Base-by-base conservation (phyloP, 1,140 invertebrate species). In the Drepana arcuata region DNA sequence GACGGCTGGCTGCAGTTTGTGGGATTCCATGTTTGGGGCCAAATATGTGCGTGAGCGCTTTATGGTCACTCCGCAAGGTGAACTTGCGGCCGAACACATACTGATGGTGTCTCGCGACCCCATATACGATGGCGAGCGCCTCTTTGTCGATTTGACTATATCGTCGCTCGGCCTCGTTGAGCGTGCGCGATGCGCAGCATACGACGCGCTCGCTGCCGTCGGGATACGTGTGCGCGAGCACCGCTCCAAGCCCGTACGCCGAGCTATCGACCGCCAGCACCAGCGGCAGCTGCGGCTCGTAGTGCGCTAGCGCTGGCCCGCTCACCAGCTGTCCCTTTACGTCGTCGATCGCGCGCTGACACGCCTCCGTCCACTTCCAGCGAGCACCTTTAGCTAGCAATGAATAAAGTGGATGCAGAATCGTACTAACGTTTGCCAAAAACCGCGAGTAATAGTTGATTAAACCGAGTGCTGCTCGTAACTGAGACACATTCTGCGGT, bases 121-220 rank as follows among this genome's bases (percentile, higher is more conserved):
- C 33, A 50, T 53, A 86, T 1, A 85, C 61, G 10, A 87, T 68
- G 3, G 71, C 75, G 5, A 86, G 40, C 0, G 71, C 79, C 42
- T 88, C 81, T 41, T 78, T 84, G 16, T 86, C 74, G 5, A 86
- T 75, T 42, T 86, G 77, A 1, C 61, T 40, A 39, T 85, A 86
- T 14, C 70, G 64, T 13, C 41, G 38, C 33, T 86, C 71, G 3
- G 64, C 45, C 1, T 34, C 15, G 5, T 47, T 74, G 14, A 85
- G 48, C 1, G 67, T 55, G 23, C 73, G 51, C 12, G 74, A 83
- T 2, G 73, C 79, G 50, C 48, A 86, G 5, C 26, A 26, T 5
- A 54, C 16, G 1, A 37, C 15, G 6, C 51, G 48, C 37, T 55
- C 51, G 14, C 33, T 23, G 2, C 26, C 33, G 31, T 11, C 54